Conservation (phyloP, 2,888 invertebrate genomes). For the Perizoma flavofasciatum region DNA sequence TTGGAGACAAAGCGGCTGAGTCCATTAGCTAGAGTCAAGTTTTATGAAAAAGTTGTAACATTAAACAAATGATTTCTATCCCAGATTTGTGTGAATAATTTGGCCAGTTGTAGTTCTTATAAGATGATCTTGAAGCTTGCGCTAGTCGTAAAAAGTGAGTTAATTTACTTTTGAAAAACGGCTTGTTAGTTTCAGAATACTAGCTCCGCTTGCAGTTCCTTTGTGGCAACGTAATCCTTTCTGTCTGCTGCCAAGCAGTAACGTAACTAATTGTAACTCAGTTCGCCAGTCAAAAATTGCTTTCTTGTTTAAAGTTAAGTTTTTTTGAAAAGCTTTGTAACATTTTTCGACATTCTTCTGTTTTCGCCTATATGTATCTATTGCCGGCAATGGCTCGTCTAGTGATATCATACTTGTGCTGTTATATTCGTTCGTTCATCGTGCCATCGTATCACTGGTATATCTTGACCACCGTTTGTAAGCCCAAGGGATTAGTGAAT, state of each 20-base stretch:
- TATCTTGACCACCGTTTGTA: too few species aligned
- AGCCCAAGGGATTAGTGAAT: too few species aligned
- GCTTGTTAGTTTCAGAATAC: slow-evolving; percentile 22
- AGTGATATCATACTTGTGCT: too few species aligned
- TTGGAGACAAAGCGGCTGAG: too few species aligned
- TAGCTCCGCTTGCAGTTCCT: slow-evolving; percentile 20
- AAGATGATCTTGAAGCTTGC: slow-evolving; percentile 7
- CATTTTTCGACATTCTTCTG: not conserved
- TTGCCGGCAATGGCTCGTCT: too few species aligned
- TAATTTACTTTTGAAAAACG: slow-evolving; percentile 28
- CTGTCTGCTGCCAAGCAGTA: slow-evolving; percentile 25
- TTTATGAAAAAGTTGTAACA: too few species aligned
- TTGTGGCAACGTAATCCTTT: slow-evolving; percentile 28
- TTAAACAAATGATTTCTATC: too few species aligned
- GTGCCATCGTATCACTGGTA: too few species aligned
- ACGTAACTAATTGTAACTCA: slow-evolving; percentile 21
- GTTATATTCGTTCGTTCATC: too few species aligned
- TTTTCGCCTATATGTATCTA: not conserved
- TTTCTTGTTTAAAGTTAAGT: slow-evolving; percentile 6
- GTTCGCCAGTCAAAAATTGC: slow-evolving; percentile 19
- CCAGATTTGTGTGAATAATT: too few species aligned
- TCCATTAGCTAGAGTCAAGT: too few species aligned
- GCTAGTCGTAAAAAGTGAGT: slow-evolving; percentile 21
- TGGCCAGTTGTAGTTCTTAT: not conserved
- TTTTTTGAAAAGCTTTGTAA: slow-evolving; percentile 1